These are phyloP conservation scores for Catharus minimus DNA, from an alignment of 2,113 vertebrate species.

Conservation along the genomic window DNA sequence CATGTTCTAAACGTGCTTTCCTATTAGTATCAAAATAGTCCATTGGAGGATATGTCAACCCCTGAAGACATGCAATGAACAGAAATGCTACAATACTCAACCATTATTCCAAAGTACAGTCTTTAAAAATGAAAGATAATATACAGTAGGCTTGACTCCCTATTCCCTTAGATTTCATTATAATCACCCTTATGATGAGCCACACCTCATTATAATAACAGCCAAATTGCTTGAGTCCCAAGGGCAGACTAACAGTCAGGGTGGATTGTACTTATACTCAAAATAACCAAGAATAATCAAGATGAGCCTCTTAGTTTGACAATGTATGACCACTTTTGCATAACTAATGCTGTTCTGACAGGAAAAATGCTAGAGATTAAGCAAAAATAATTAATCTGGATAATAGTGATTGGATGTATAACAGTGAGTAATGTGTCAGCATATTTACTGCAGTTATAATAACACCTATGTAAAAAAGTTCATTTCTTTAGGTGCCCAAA, in stretches of 20 bases:
- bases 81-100: slow-evolving; percentile 52
- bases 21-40: slow-evolving; percentile 67
- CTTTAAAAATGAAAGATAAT: slow-evolving; percentile 68
- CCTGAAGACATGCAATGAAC: slow-evolving; percentile 52
- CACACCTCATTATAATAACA: slow-evolving; percentile 77
- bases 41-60: slow-evolving; percentile 52
- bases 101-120: slow-evolving; percentile 54
- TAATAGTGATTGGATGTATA: slow-evolving; percentile 52
- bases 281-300: slow-evolving; percentile 77
- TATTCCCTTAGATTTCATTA: slow-evolving; percentile 71
- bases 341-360: slow-evolving; percentile 65
- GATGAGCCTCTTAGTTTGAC: slow-evolving; percentile 68
- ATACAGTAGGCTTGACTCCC: slow-evolving; percentile 54
- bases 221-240: slow-evolving; percentile 75
- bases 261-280: slow-evolving; percentile 75
- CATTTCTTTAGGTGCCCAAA: not conserved
- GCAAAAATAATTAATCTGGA: slow-evolving; percentile 39
- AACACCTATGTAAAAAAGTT: not conserved
- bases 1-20: slow-evolving; percentile 51
- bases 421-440: slow-evolving; percentile 10
- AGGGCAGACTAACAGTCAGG: slow-evolving; percentile 69
- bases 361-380: slow-evolving; percentile 55
- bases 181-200: slow-evolving; percentile 73
- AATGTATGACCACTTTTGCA: slow-evolving; percentile 69
- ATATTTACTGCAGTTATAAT: slow-evolving; percentile 7